phyloP scores from a whole-genome alignment of 2,888 invertebrate genomes.

The Noctua janthe region DNA sequence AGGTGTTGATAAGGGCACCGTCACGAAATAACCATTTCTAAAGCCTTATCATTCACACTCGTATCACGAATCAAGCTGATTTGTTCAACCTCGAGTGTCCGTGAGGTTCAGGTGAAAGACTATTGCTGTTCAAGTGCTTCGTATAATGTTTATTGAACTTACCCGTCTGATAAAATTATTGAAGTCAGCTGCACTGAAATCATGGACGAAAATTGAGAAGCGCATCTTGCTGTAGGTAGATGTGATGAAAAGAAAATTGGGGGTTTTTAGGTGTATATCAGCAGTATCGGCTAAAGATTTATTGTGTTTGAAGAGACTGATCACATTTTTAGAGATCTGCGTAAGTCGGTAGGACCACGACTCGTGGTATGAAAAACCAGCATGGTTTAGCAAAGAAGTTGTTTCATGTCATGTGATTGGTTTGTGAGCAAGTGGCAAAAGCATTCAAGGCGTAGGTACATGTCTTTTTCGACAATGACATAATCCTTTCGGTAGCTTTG shows the following conservation, averaged over 20 bases:
- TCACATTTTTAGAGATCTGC: background rate
- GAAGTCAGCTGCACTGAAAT: background rate
- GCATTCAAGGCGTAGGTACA: background rate
- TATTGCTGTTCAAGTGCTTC: conserved; percentile 29
- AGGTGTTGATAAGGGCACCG: conserved; percentile 66
- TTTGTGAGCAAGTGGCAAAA: background rate
- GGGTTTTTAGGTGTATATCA: no score
- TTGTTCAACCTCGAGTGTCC: conserved; percentile 54
- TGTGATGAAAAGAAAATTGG: background rate
- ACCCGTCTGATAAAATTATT: background rate
- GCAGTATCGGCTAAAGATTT: no score
- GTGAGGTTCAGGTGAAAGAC: conserved; percentile 31
- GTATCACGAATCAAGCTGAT: conserved; percentile 62
- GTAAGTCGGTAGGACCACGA: background rate
- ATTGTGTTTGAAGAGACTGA: background rate
- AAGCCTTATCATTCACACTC: conserved; percentile 54
- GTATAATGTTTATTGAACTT: conserved; percentile 10
- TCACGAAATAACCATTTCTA: conserved; percentile 67
- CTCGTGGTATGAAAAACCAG: background rate
- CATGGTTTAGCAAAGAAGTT: background rate
- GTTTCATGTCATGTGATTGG: background rate
- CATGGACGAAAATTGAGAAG: background rate
- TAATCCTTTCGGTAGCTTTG: background rate
- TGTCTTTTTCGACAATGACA: background rate
- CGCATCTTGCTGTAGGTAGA: background rate